Base-by-base conservation (phyloP, 2,888 invertebrate species). In the Diarsia brunnea region DNA sequence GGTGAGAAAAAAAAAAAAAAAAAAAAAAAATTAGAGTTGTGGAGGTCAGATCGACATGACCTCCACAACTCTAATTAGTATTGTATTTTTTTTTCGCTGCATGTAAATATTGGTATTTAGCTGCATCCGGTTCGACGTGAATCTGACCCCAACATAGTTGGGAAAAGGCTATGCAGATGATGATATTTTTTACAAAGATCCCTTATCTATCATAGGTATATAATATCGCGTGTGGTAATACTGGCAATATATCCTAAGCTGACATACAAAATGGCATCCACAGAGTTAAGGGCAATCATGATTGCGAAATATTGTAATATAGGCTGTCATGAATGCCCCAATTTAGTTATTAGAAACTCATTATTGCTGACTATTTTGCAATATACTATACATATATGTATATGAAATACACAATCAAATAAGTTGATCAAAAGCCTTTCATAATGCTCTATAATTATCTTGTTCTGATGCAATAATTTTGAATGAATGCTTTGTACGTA, bases 391-490 rank as follows among this genome's bases (percentile, higher is more conserved):
- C 43, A n/a, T 61, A 12, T 43, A 14, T 14, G 31, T 21, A n/a
- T 53, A 24, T 69, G 43, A 21, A 72, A 45, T 51, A 76, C 49
- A 86, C 75, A 84, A 81, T 81, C 58, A 78, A 74, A 69, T 63
- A 72, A 75, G 61, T 75, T 75, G 78, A 87, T 86, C 81, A 81
- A 74, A 71, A 73, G 68, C 60, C 65, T 83, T 73, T 70, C 53
- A 63, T 73, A 84, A 75, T 81, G 66, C 58, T 51, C 24, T 65
- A 66, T 79, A 76, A 86, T 82, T 79, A 88, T 79, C 47, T 60
- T 27, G 47, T 73, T 65, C 61, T 88, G 79, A 72, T 75, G 84
- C 84, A 88, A 84, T 73, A 43, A 69, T 70, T 67, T 69, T 66
- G 69, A 78, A 81, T 82, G 70, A 69, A 74, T 69, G 64, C 60